Conservation (phyloP, 2,888 invertebrate genomes). For the Apamea epomidion region DNA sequence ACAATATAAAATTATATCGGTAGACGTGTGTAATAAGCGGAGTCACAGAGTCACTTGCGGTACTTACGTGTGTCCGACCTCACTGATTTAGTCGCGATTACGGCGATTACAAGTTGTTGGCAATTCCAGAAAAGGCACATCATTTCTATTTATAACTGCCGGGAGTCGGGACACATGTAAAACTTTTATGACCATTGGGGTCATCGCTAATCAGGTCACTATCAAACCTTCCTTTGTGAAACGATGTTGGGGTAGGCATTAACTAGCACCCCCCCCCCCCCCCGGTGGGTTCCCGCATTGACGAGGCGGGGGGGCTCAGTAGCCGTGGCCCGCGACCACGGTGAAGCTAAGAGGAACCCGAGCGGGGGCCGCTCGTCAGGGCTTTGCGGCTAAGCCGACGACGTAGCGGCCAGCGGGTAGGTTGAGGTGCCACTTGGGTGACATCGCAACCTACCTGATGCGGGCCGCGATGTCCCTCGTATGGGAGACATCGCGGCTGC, state of each 20-base stretch:
- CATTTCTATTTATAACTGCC: constrained; percentile 66
- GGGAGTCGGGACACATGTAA: constrained; percentile 10
- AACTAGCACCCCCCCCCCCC: too few relatives aligned
- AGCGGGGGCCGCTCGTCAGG: too few relatives aligned
- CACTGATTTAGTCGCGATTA: constrained; percentile 66
- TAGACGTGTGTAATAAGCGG: constrained; percentile 5
- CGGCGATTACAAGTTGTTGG: constrained; percentile 52
- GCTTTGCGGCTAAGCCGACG: too few relatives aligned
- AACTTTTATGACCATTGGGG: constrained; percentile 8
- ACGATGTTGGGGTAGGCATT: not conserved
- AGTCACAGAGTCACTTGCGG: constrained; percentile 12
- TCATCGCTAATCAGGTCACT: constrained; percentile 1
- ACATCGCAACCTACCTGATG: too few relatives aligned
- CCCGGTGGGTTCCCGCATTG: too few relatives aligned
- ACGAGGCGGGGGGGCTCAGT: too few relatives aligned
- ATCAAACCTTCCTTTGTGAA: not conserved
- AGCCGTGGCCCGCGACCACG: too few relatives aligned
- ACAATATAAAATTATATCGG: constrained; percentile 26
- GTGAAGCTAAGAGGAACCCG: too few relatives aligned
- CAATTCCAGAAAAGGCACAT: constrained; percentile 63
- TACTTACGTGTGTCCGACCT: constrained; percentile 22
- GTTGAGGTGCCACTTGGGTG: too few relatives aligned
- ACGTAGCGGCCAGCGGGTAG: too few relatives aligned
- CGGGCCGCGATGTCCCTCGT: too few relatives aligned
- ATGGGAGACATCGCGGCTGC: too few relatives aligned